Evolutionary conservation across 2,797 vertebrate genomes (phyloP).

Genomic region (Enteromius afrohamiltoni): DNA sequence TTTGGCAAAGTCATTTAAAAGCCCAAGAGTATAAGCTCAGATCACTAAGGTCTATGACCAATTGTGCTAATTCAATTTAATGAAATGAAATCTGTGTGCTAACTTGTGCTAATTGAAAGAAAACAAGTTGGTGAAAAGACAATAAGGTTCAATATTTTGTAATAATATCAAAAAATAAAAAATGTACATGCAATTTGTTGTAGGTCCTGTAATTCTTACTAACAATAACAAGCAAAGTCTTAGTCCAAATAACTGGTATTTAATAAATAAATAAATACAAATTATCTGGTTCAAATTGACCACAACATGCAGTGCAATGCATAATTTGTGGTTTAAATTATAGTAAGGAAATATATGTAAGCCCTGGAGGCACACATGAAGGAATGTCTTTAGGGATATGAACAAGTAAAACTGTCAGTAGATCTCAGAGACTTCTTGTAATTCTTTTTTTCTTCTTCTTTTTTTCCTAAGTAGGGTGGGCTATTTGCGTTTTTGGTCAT

Average conservation of each 20-base stretch:
- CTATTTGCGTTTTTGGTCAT: slow-evolving; percentile 1
- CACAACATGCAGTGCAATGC: not conserved
- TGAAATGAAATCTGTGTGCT: too few species aligned
- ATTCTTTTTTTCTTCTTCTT: not conserved
- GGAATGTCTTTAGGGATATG: not conserved
- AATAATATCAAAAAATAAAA: too few species aligned
- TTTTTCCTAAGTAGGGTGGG: not conserved
- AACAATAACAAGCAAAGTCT: not conserved
- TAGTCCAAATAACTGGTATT: not conserved
- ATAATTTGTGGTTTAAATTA: not conserved
- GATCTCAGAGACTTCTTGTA: not conserved
- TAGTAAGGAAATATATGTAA: not conserved
- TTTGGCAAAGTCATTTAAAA: too few species aligned
- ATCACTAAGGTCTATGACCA: not conserved
- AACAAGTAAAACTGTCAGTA: not conserved
- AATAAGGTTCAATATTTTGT: not conserved
- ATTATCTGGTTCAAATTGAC: not conserved
- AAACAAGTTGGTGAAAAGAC: not conserved
- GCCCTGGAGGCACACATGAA: not conserved
- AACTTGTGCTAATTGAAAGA: not conserved
- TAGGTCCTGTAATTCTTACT: not conserved
- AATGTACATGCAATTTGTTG: too few species aligned
- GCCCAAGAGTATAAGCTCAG: too few species aligned
- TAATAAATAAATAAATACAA: not conserved
- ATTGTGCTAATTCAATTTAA: too few species aligned